Base-by-base conservation (phyloP, 1,140 invertebrate species). In the Latrodectus geometricus region DNA sequence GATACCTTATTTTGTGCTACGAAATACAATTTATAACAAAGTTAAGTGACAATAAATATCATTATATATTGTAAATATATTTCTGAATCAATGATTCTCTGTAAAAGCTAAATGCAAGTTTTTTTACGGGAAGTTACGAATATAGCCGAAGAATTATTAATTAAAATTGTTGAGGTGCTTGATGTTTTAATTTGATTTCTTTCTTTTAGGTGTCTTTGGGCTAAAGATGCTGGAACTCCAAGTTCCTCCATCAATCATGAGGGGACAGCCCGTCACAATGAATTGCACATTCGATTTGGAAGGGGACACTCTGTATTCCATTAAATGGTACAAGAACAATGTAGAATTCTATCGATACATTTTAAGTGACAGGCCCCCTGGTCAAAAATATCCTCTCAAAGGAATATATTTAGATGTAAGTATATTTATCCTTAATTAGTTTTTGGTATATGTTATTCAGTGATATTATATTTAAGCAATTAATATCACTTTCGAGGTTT, bases 231-330 rank as follows among this genome's bases (percentile, higher is more conserved):
- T 85, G 4, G 78, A 80, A 69, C 74, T 89, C 1, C 86, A 88
- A 70, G 87, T 89, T 14, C 89, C 89, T 14, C 74, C 78, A 14
- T 86, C 87, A n/a, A 83, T 88, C 20, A 61, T 75, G 23, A 76
- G 70, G 20, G 89, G 89, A 14, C 73, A 88, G 48, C 77, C 87
- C 0, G 88, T 90, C 17, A 87, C 88, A 54, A 84, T 92, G 17
- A 90, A 89, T 17, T 92, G 91, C 87, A 88, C 90, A 49, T 92
- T 90, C 86, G 91, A 92, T 88, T 86, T 92, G 54, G 91, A 92
- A 88, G 88, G 87, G 9, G 91, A 91, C 74, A 77, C 81, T 8
- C 86, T 92, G 56, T 92, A 92, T 88, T 91, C 91, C 14, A 90
- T 92, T 72, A 92, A 92, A 89, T 92, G 91, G 91, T 89, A 89